Evolutionary conservation across 2,888 invertebrate species (phyloP), one percentile per base, ranked within the genome.

Genomic region (Sialis fuliginosa): DNA sequence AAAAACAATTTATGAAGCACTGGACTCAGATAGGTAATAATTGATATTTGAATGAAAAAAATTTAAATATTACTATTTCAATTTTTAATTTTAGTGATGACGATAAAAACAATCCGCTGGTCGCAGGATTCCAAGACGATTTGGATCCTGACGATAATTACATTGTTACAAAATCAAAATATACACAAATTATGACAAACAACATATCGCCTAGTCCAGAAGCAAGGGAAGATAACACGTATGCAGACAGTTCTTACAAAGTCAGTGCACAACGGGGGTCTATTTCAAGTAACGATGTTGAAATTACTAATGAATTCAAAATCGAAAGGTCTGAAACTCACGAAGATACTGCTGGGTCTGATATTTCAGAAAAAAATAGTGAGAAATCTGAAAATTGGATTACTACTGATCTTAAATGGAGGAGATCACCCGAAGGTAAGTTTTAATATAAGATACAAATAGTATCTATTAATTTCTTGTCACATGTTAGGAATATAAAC

Each of bases 71-170:
- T 34, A 8, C 8, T 39, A 30, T 9, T 33, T 39, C 33, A 13
- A 42, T 33, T 7, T 48, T 35, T 41, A 13, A 35, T 56, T 54
- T 39, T 48, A 82, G 82, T 57, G 85, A 85, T 49, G 77, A 74
- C 33, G 82, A 79, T 52, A 70, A 73, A 34, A 77, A 73, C 6
- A 88, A 87, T 68, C 88, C 88, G 30, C 67, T 84, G 58, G 87
- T 92, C 0, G 82, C 85, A 31, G 80, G 81, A 44, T 81, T 84
- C 53, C 84, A 86, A 63, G 90, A 91, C 59, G 90, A 91, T 59
- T 66, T 89, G 41, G 82, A 82, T 54, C 77, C 79, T 0, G 77
- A 77, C 42, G 79, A 80, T 51, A 63, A 64, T 52, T 51, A 56
- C 13, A 55, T 57, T 37, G 32, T 6, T 33, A 56, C 57, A 5